These are phyloP conservation scores for Sminthurides bifidus DNA, from an alignment of 1,140 invertebrate species.

Conservation along the genomic window DNA sequence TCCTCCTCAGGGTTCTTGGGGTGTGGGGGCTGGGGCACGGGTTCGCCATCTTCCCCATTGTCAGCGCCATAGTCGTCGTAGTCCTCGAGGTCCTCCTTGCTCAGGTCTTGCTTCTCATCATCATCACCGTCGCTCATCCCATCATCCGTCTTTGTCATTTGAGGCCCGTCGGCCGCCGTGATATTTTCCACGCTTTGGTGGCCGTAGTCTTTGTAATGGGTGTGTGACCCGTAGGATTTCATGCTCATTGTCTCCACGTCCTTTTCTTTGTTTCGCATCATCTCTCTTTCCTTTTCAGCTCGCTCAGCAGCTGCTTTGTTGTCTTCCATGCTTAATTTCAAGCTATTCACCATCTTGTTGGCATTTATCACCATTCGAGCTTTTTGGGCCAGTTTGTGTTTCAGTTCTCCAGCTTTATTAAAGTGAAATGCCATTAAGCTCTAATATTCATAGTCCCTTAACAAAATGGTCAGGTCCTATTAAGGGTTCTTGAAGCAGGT, in stretches of 20 bases:
- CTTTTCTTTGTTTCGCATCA: conserved; percentile 9
- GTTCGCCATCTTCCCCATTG: conserved; percentile 36
- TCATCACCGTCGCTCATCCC: conserved; percentile 58
- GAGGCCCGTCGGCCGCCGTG: conserved; percentile 43
- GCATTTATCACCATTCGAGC: conserved; percentile 30
- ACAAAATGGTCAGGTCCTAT: too few relatives aligned
- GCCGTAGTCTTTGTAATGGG: conserved; percentile 51
- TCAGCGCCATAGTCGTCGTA: conserved; percentile 43
- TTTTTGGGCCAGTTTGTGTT: conserved; percentile 23
- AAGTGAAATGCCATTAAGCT: background rate
- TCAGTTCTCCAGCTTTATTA: conserved; percentile 15
- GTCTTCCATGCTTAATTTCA: conserved; percentile 13
- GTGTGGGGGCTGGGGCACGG: background rate
- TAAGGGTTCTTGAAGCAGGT: too few relatives aligned
- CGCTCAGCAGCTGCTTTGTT: too few relatives aligned
- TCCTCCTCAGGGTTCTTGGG: conserved; percentile 20
- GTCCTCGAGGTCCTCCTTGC: conserved; percentile 69
- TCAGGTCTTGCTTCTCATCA: conserved; percentile 78
- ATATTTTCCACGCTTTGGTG: conserved; percentile 16
- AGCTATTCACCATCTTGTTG: conserved; percentile 25
- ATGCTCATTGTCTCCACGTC: conserved; percentile 51
- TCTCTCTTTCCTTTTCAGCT: conserved; percentile 13
- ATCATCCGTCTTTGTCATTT: conserved; percentile 72
- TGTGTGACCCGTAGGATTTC: conserved; percentile 84
- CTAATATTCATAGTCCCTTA: background rate